phyloP scores from a whole-genome alignment of 1,140 invertebrate genomes.

The Dendrolimus punctatus region DNA sequence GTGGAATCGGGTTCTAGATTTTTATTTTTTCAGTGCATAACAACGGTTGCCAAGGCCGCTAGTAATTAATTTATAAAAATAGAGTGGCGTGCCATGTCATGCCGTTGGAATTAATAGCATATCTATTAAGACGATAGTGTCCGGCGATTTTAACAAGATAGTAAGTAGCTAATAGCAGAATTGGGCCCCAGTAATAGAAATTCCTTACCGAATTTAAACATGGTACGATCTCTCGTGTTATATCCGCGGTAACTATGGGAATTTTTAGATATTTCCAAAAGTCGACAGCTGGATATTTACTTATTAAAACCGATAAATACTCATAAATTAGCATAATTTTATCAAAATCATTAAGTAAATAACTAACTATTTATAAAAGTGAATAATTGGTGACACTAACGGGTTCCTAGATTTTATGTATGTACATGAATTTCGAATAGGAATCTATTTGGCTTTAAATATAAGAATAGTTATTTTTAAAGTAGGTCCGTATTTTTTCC shows the following conservation, averaged over 20 bases:
- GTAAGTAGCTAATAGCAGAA: not conserved
- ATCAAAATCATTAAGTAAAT: constrained; percentile 37
- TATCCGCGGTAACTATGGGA: constrained; percentile 34
- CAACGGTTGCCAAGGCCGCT: no score
- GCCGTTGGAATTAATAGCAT: no score
- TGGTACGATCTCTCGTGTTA: constrained; percentile 33
- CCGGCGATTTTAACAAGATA: no score
- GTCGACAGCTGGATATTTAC: constrained; percentile 13
- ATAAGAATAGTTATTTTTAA: not conserved
- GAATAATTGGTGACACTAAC: no score
- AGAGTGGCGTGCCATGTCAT: no score
- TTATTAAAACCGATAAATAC: constrained; percentile 29
- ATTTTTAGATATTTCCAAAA: constrained; percentile 23
- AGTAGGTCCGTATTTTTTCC: no score
- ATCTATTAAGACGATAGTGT: no score
- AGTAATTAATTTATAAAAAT: no score
- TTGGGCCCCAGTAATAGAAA: not conserved
- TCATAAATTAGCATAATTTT: constrained; percentile 56
- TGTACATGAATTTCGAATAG: constrained; percentile 26
- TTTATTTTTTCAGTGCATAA: no score
- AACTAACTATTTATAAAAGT: not conserved
- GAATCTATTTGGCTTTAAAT: constrained; percentile 38
- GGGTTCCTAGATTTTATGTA: constrained; percentile 29
- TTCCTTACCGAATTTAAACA: constrained; percentile 37
- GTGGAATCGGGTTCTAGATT: no score